A percentile compares a stretch with the other conserved stretches of the same genome.
phyloP scores from a whole-genome alignment of 1,140 invertebrate species.

The Hestina assimilis region DNA sequence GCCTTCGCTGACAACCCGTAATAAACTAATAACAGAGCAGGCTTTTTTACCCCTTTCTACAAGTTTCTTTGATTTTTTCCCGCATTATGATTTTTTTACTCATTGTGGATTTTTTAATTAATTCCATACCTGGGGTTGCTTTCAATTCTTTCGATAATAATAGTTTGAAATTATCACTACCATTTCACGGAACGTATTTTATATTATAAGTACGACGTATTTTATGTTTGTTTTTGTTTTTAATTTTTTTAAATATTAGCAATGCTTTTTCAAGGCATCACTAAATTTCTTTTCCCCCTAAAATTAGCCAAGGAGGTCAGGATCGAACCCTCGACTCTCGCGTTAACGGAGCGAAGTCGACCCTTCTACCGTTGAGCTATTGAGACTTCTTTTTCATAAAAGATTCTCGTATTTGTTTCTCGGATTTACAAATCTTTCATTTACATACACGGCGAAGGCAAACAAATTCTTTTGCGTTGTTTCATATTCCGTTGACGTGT shows the following conservation, averaged over 20 bases:
- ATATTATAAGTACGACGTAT: too few species aligned
- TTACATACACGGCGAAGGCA: constrained; percentile 34
- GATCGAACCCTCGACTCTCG: too few species aligned
- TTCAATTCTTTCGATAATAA: background rate
- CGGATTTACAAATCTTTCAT: constrained; percentile 21
- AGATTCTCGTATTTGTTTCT: background rate
- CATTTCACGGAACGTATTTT: too few species aligned
- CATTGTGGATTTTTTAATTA: background rate
- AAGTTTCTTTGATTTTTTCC: constrained; percentile 69
- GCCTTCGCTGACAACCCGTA: constrained; percentile 45
- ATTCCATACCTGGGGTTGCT: background rate
- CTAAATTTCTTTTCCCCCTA: too few species aligned
- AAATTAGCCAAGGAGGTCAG: too few species aligned
- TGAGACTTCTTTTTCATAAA: background rate
- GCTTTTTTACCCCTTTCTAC: constrained; percentile 50
- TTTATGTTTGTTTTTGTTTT: too few species aligned
- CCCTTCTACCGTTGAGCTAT: too few species aligned
- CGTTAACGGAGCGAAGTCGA: too few species aligned
- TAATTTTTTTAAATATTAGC: too few species aligned
- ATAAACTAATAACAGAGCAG: constrained; percentile 65
- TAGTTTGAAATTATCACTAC: too few species aligned
- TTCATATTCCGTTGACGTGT: constrained; percentile 31
- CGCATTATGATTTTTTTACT: constrained; percentile 34
- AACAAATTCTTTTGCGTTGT: constrained; percentile 35
- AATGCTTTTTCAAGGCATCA: too few species aligned